Conservation (phyloP, 2,888 invertebrate species). For the Kryphioiulus occultus region DNA sequence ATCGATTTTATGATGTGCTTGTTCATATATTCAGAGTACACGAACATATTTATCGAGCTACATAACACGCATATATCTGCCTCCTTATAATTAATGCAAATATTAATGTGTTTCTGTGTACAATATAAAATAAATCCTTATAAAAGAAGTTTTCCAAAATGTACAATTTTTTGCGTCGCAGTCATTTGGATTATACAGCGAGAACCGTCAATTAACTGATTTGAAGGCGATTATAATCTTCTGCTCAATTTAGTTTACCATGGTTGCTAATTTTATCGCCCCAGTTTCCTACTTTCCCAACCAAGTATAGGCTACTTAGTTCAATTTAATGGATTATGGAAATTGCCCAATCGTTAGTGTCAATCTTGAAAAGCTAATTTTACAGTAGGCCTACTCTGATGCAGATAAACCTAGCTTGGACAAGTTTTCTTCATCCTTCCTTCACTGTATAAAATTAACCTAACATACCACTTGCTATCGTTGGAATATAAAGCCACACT, state of each 20-base stretch:
- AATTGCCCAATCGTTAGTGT: background rate
- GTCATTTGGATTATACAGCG: background rate
- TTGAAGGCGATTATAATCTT: background rate
- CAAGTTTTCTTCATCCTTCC: background rate
- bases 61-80: background rate
- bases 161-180: background rate
- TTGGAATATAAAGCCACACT: background rate
- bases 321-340: background rate
- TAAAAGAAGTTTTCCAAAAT: background rate
- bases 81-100: background rate
- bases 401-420: background rate
- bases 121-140: background rate
- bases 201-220: background rate
- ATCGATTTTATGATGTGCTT: conserved; percentile 22
- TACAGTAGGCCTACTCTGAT: too few species aligned
- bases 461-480: background rate
- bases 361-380: background rate
- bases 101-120: background rate
- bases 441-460: background rate
- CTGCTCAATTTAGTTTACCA: background rate
- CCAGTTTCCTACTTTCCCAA: background rate
- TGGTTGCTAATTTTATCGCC: background rate
- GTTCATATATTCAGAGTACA: background rate
- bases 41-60: background rate
- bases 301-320: background rate